These are phyloP conservation scores for Acanthurus lineatus DNA, from an alignment of 2,797 vertebrate species.

Conservation along the genomic window DNA sequence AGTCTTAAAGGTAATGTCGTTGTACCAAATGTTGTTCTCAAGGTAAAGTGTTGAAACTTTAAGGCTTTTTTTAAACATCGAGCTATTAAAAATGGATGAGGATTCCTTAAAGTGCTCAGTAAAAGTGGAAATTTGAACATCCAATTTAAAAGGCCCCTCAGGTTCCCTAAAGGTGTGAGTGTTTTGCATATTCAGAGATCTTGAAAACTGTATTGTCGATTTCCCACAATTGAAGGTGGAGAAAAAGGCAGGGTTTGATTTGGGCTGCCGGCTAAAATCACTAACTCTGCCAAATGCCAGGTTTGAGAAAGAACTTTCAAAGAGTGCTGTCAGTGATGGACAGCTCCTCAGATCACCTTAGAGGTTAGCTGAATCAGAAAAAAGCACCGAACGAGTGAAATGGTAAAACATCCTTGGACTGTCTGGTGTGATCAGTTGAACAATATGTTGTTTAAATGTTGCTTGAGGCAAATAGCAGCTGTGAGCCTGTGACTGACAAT, in stretches of 20 bases:
- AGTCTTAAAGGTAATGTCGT: too few relatives aligned
- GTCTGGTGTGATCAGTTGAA: slow-evolving; percentile 9
- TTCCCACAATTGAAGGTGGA: not conserved
- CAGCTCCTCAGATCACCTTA: not conserved
- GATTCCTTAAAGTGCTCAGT: not conserved
- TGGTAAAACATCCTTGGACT: slow-evolving; percentile 24
- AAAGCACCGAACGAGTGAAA: not conserved
- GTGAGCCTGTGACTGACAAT: not conserved
- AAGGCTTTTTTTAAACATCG: too few relatives aligned
- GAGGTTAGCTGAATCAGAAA: not conserved
- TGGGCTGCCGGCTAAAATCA: not conserved
- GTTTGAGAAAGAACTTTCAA: not conserved
- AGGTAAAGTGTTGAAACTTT: too few relatives aligned
- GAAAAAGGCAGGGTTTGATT: not conserved
- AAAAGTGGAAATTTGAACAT: not conserved
- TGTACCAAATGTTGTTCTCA: too few relatives aligned
- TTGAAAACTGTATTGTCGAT: too few relatives aligned
- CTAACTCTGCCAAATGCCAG: slow-evolving; percentile 1
- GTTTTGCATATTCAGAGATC: not conserved
- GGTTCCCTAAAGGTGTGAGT: not conserved
- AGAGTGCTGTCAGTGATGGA: slow-evolving; percentile 2
- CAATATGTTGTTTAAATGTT: not conserved
- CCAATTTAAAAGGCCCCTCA: not conserved
- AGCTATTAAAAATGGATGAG: too few relatives aligned
- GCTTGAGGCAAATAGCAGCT: not conserved